These are phyloP conservation scores for Amphipoea lucens DNA, from an alignment of 2,888 invertebrate species.

Conservation along the genomic window DNA sequence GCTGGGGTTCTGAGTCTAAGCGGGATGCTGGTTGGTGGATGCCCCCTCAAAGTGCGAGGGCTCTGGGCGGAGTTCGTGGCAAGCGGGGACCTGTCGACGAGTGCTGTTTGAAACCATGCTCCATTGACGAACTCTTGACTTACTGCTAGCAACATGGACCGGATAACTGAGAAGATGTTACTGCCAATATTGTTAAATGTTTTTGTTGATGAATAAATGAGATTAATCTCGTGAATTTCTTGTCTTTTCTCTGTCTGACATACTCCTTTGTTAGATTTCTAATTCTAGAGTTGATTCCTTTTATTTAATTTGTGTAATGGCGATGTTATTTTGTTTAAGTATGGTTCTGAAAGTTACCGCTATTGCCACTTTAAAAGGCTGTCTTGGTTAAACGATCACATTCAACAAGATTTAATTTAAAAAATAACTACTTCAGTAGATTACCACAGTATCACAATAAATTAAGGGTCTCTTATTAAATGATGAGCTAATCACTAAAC, in stretches of 20 bases:
- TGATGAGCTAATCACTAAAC: background rate
- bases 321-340: background rate
- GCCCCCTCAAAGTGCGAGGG: constrained; percentile 43
- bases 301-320: background rate
- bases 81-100: constrained; percentile 61
- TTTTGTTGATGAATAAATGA: constrained; percentile 47
- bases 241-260: background rate
- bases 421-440: background rate
- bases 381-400: background rate
- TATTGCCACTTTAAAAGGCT: too few relatives aligned
- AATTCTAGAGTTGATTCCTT: background rate
- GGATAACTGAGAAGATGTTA: background rate
- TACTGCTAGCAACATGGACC: constrained; percentile 42
- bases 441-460: background rate
- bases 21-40: constrained; percentile 60
- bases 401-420: background rate
- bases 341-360: background rate
- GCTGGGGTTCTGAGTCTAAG: constrained; percentile 49
- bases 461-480: background rate
- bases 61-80: constrained; percentile 44
- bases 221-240: background rate
- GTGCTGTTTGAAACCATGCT: constrained; percentile 59
- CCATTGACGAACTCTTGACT: constrained; percentile 50
- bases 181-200: constrained; percentile 5
- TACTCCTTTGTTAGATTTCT: background rate